Evolutionary conservation across 2,113 vertebrate genomes (phyloP), one percentile per base, ranked within the genome.

Genomic region (Eleginops maclovinus): DNA sequence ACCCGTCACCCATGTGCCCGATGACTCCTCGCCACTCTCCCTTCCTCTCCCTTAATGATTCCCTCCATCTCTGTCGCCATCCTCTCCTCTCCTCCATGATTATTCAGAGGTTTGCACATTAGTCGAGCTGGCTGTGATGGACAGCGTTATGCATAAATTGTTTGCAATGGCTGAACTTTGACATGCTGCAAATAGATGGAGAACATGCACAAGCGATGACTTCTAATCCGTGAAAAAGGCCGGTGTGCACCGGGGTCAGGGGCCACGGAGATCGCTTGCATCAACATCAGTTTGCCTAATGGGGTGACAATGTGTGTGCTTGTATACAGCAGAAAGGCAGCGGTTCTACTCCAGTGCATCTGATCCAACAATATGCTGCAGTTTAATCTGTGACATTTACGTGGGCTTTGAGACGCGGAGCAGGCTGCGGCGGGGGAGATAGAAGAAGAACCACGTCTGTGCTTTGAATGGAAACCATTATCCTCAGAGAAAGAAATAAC

Each of bases 131-230:
- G 79, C 83, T 81, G 74, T 53, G 87, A 90, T 80, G 87, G 88
- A 80, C 85, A 81, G 82, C 50, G 69, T 77, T 82, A 82, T 80
- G 81, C 80, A 88, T 89, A 89, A 89, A 89, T 82, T 84, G 86
- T 87, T 85, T 85, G 81, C 79, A 6, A 56, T 46, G 28, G 59
- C 68, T 89, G 87, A 90, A 90, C 89, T 86, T 82, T 88, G 85
- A 82, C 83, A 75, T 54, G 51, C 66, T 64, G 83, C 69, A 89
- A 90, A 91, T 88, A 67, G 70, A 83, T 55, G 85, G 79, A 72
- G 81, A 82, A 79, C 82, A 92, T 87, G 91, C 88, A 84, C 24
- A 19, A 70, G 77, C 63, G 61, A 26, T 61, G 77, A 56, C 47
- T 5, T 80, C 72, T 78, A 79, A 90, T 85, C 55, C 56, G 22